Percentiles rank a stretch among this genome's conserved stretches.
Conservation (phyloP, 2,888 invertebrate species). For the Palloptera scutellata region DNA sequence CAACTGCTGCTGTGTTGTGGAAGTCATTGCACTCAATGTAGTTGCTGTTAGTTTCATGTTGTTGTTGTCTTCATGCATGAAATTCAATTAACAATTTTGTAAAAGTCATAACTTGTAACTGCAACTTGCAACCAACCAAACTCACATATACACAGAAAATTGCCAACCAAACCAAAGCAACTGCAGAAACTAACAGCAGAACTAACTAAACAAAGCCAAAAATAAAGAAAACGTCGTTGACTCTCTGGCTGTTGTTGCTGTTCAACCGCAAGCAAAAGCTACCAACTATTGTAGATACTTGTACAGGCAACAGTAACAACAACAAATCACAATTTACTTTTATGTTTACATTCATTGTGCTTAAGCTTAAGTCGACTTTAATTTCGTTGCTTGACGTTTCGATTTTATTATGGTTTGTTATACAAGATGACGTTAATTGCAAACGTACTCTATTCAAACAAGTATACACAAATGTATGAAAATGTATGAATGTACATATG, state of each 20-base stretch:
- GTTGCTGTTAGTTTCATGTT: not conserved
- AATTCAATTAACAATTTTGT: slow-evolving; percentile 23
- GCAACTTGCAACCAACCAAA: not conserved
- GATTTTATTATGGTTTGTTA: too few species aligned
- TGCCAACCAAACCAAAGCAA: slow-evolving; percentile 5
- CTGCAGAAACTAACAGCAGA: too few species aligned
- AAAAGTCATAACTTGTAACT: slow-evolving; percentile 15
- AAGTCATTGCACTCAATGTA: not conserved
- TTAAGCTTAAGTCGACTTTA: too few species aligned
- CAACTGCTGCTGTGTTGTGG: not conserved
- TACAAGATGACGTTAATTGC: not conserved
- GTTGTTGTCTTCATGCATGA: slow-evolving; percentile 1
- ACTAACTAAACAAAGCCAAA: too few species aligned
- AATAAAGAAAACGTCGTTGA: too few species aligned
- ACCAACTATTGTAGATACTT: too few species aligned
- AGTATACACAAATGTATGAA: not conserved
- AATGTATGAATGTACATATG: not conserved
- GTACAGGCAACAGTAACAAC: slow-evolving; percentile 3
- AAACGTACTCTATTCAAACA: not conserved
- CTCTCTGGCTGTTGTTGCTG: too few species aligned
- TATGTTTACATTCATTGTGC: too few species aligned
- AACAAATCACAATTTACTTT: not conserved
- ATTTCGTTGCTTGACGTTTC: too few species aligned
- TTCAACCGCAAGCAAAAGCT: too few species aligned
- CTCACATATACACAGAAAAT: not conserved